These are phyloP conservation scores for Meandrina meandrites DNA, from an alignment of 92 coral and sea anemone species.

Conservation along the genomic window DNA sequence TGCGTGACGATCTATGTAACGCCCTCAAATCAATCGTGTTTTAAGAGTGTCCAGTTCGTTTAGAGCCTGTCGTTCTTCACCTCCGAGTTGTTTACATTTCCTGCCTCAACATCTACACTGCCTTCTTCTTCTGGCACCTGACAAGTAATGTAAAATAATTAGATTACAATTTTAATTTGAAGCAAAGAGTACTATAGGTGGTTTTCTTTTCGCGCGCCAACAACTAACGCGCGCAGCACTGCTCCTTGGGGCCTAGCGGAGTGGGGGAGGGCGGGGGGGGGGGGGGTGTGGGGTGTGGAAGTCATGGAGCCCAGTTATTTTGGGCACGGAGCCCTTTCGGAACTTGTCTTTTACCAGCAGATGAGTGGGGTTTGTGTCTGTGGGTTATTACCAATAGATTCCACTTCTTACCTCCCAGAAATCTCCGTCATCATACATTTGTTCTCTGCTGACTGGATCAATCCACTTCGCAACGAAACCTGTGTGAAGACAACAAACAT, in stretches of 20 bases:
- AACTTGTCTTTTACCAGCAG: no score
- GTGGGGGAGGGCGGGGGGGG: no score
- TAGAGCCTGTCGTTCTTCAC: slow-evolving; percentile 13
- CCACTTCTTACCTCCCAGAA: slow-evolving; percentile 95
- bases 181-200: not conserved
- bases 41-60: not conserved
- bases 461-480: slow-evolving; percentile 76
- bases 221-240: not conserved
- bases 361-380: no score
- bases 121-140: slow-evolving; percentile 21
- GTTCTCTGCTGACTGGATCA: slow-evolving; percentile 73
- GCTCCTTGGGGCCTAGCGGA: no score
- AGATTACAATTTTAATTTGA: not conserved
- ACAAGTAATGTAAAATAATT: not conserved
- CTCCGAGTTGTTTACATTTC: not conserved
- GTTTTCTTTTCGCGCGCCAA: not conserved
- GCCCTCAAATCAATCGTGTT: not conserved
- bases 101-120: not conserved
- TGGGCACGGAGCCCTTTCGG: not conserved
- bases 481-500: not conserved
- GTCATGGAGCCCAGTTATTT: not conserved
- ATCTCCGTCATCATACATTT: slow-evolving; percentile 89
- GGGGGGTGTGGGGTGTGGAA: not conserved
- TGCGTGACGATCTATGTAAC: not conserved
- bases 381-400: no score